These are phyloP conservation scores for Minunthozetes semirufus DNA, from an alignment of 2,888 invertebrate species.

Conservation along the genomic window DNA sequence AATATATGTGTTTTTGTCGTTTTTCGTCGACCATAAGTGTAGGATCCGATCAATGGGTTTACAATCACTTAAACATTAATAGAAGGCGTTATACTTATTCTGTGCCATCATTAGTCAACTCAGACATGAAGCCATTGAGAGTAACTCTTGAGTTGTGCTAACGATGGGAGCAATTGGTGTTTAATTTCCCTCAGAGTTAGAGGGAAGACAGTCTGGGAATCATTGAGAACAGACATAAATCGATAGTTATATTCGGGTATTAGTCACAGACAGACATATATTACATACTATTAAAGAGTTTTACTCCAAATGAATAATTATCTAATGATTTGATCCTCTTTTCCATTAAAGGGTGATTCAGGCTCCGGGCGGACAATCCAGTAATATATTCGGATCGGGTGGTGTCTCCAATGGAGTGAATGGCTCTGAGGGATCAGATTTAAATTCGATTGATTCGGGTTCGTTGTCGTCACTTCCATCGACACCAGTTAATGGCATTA, in stretches of 20 bases:
- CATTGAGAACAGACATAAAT: neutral
- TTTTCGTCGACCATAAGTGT: neutral
- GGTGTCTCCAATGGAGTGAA: neutral
- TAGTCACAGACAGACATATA: neutral
- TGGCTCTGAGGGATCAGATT: slow-evolving; percentile 31
- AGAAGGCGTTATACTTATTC: neutral
- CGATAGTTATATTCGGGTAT: slow-evolving; percentile 7
- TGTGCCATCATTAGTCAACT: neutral
- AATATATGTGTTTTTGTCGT: neutral
- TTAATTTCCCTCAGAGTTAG: slow-evolving; percentile 1
- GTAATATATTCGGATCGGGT: slow-evolving; percentile 25
- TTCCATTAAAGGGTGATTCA: slow-evolving; percentile 29
- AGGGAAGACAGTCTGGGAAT: neutral
- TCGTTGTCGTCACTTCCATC: slow-evolving; percentile 32
- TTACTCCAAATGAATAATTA: neutral
- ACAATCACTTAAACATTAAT: neutral
- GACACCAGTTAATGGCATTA: slow-evolving; percentile 32
- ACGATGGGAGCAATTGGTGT: neutral
- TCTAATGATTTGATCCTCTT: neutral
- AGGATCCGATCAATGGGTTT: neutral
- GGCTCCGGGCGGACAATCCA: slow-evolving; percentile 29
- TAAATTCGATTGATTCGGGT: slow-evolving; percentile 30
- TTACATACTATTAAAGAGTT: neutral
- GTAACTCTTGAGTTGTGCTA: slow-evolving; percentile 6
- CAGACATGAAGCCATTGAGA: neutral